A percentile compares a stretch with the other conserved stretches of the same genome.
phyloP scores from a whole-genome alignment of 2,888 invertebrate genomes.

The Cyrtodaria siliqua region DNA sequence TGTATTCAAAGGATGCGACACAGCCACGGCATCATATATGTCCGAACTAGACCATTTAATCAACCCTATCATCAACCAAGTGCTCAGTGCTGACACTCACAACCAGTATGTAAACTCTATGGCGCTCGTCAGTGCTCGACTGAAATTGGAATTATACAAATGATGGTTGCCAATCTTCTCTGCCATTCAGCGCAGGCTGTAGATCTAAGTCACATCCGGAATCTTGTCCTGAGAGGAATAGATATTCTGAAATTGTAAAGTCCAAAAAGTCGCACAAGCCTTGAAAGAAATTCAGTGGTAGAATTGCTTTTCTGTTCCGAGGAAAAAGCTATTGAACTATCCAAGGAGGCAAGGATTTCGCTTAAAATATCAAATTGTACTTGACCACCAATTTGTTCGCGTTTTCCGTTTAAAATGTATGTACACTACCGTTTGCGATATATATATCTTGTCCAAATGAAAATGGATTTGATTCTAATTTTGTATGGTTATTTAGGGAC shows the following conservation, averaged over 20 bases:
- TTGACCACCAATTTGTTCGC: no score
- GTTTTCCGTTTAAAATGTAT: no score
- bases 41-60: constrained; percentile 72
- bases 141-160: constrained; percentile 64
- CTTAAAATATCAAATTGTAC: no score
- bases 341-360: background rate
- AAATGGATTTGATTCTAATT: no score
- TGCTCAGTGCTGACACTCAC: constrained; percentile 72
- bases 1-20: constrained; percentile 74
- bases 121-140: constrained; percentile 49
- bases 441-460: no score
- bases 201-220: constrained; percentile 34
- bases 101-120: constrained; percentile 76
- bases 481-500: no score
- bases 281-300: constrained; percentile 11
- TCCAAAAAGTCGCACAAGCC: background rate
- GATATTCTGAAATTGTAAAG: background rate
- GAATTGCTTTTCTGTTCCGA: constrained; percentile 7
- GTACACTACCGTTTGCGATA: no score
- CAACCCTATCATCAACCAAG: constrained; percentile 69
- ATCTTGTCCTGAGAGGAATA: constrained; percentile 1
- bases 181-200: constrained; percentile 15
- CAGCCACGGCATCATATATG: constrained; percentile 71
- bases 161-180: constrained; percentile 65
- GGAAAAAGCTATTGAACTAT: background rate